A percentile compares a stretch with the other conserved stretches of the same genome.
Conservation (phyloP, 2,888 invertebrate species). For the Megalurothrips usitatus region DNA sequence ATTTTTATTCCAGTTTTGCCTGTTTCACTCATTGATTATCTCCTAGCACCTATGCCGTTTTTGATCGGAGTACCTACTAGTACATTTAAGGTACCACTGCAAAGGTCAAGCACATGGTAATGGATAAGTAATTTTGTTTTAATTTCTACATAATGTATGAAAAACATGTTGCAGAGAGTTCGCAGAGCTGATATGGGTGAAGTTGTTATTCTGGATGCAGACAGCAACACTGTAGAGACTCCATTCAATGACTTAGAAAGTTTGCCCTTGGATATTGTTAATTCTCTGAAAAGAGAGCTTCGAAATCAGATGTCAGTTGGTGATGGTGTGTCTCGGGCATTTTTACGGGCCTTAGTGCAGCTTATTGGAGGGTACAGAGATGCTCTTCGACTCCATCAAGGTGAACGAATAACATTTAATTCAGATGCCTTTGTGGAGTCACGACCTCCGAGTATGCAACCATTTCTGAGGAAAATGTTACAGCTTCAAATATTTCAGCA, state of each 20-base stretch:
- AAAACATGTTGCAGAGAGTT: conserved; percentile 56
- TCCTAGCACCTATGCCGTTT: conserved; percentile 96
- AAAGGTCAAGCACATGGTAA: too few species aligned
- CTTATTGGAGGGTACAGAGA: conserved; percentile 93
- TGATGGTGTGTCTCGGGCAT: conserved; percentile 89
- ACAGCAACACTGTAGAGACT: conserved; percentile 77
- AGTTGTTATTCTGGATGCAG: conserved; percentile 90
- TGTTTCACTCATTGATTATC: conserved; percentile 78
- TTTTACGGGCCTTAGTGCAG: conserved; percentile 84
- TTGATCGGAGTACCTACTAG: conserved; percentile 83
- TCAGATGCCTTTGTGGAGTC: conserved; percentile 83
- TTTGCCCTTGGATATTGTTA: conserved; percentile 86
- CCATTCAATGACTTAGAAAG: conserved; percentile 87
- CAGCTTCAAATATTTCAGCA: conserved; percentile 93
- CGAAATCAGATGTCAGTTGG: conserved; percentile 76
- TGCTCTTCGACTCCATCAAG: conserved; percentile 72
- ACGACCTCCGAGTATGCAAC: conserved; percentile 76
- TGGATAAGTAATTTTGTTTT: conserved; percentile 26
- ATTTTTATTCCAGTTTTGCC: conserved; percentile 96
- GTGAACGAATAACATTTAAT: conserved; percentile 75
- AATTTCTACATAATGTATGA: conserved; percentile 27
- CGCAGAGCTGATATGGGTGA: conserved; percentile 83
- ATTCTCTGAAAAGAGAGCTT: conserved; percentile 63
- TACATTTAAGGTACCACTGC: conserved; percentile 37
- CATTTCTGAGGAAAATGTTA: conserved; percentile 84